These are phyloP conservation scores for Drosophila ogumai DNA, from an alignment of 1,140 invertebrate genomes.

Conservation along the genomic window DNA sequence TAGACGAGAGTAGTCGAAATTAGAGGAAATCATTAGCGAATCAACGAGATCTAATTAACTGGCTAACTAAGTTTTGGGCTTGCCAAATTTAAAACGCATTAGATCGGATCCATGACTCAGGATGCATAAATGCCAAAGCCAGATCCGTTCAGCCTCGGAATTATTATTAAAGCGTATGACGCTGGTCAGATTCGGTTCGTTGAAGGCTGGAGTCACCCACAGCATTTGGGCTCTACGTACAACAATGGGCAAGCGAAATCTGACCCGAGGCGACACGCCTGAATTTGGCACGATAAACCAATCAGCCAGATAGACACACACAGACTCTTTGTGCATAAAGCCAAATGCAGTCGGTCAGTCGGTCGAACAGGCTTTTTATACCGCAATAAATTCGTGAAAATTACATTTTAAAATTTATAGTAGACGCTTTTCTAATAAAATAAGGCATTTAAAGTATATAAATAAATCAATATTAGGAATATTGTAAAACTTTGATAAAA, in stretches of 20 bases:
- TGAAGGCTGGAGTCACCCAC: constrained; percentile 40
- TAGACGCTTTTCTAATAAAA: too few relatives aligned
- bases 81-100: constrained; percentile 72
- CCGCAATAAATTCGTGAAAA: constrained; percentile 5
- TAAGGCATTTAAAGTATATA: too few relatives aligned
- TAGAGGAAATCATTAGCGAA: constrained; percentile 67
- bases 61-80: constrained; percentile 28
- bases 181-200: constrained; percentile 45
- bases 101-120: constrained; percentile 59
- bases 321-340: constrained; percentile 33
- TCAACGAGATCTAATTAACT: constrained; percentile 53
- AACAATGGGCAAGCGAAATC: constrained; percentile 59
- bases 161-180: constrained; percentile 59
- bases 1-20: constrained; percentile 32
- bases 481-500: neutral
- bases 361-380: constrained; percentile 8
- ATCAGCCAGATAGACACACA: constrained; percentile 61
- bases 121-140: constrained; percentile 51
- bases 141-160: constrained; percentile 72
- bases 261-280: constrained; percentile 77
- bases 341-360: constrained; percentile 53
- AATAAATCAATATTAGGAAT: neutral
- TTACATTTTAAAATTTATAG: neutral
- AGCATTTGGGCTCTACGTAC: constrained; percentile 11
- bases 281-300: constrained; percentile 80